Percentiles rank a stretch among this genome's conserved stretches.
Conservation (phyloP, 1,140 invertebrate species). For the Drosophila virilis region DNA sequence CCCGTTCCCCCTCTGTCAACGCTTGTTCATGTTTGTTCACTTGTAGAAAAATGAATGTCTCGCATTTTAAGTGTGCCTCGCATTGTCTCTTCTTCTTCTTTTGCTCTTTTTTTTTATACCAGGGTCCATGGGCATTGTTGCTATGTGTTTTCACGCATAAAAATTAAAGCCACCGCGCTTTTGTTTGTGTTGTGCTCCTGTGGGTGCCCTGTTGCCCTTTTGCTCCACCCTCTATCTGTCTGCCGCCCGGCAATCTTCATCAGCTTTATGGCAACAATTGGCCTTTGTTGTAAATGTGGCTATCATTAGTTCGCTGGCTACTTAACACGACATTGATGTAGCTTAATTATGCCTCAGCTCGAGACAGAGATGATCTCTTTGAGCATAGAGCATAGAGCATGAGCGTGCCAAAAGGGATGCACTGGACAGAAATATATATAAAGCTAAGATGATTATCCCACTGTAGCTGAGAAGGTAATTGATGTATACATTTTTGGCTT, state of each 20-base stretch:
- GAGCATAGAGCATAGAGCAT: constrained; percentile 10
- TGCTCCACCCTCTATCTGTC: not conserved
- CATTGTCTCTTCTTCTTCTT: constrained; percentile 34
- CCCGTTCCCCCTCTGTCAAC: not conserved
- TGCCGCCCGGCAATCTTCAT: constrained; percentile 8
- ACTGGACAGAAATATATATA: not conserved
- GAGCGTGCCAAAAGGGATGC: not conserved
- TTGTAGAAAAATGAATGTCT: constrained; percentile 75
- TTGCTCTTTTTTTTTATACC: constrained; percentile 28
- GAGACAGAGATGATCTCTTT: constrained; percentile 40
- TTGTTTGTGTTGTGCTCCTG: constrained; percentile 42
- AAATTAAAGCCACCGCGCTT: constrained; percentile 72
- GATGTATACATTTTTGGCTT: too few species aligned
- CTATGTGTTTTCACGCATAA: constrained; percentile 77
- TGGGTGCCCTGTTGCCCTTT: constrained; percentile 2
- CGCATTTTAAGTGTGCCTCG: constrained; percentile 75
- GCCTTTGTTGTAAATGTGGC: constrained; percentile 74
- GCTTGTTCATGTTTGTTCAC: constrained; percentile 27
- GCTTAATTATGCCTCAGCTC: constrained; percentile 73
- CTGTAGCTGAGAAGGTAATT: too few species aligned
- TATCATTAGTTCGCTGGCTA: constrained; percentile 79
- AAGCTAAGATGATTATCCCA: not conserved
- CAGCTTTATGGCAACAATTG: constrained; percentile 57
- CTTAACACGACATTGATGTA: constrained; percentile 80
- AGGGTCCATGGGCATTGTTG: constrained; percentile 47